phyloP scores from a whole-genome alignment of 1,140 invertebrate species.

The Belonocnema kinseyi region DNA sequence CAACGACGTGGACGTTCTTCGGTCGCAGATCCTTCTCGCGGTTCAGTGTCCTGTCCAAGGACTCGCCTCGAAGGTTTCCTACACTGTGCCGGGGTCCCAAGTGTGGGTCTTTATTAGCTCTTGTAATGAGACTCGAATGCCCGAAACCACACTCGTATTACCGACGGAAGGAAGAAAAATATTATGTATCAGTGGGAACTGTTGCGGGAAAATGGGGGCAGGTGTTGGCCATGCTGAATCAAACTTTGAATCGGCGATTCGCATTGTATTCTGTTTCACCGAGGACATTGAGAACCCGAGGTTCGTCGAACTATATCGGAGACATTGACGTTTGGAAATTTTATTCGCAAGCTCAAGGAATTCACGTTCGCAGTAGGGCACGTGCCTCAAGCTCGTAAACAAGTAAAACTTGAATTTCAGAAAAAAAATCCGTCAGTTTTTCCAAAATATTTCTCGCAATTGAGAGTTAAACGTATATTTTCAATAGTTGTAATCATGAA shows the following conservation, averaged over 20 bases:
- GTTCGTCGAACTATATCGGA: constrained; percentile 43
- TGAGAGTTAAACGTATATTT: too few relatives aligned
- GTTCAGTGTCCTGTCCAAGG: constrained; percentile 65
- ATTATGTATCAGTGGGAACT: constrained; percentile 24
- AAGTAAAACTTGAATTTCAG: background rate
- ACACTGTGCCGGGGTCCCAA: constrained; percentile 46
- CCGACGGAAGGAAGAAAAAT: constrained; percentile 27
- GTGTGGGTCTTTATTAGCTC: background rate
- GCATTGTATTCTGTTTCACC: constrained; percentile 31
- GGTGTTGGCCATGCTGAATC: constrained; percentile 37
- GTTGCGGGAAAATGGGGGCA: constrained; percentile 28
- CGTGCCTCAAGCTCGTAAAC: background rate
- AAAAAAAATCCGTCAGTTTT: background rate
- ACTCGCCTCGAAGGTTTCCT: constrained; percentile 55
- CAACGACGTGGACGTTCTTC: constrained; percentile 40
- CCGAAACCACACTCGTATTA: background rate
- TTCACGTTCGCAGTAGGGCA: background rate
- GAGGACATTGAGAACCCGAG: constrained; percentile 36
- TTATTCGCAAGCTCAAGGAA: background rate
- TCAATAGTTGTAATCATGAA: too few relatives aligned
- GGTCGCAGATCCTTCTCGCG: constrained; percentile 51
- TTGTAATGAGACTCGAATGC: constrained; percentile 7
- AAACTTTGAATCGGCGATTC: constrained; percentile 37
- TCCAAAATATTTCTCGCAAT: background rate
- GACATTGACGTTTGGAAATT: background rate